These are phyloP conservation scores for Atta colombica DNA, from an alignment of 1,140 invertebrate genomes.

Conservation along the genomic window DNA sequence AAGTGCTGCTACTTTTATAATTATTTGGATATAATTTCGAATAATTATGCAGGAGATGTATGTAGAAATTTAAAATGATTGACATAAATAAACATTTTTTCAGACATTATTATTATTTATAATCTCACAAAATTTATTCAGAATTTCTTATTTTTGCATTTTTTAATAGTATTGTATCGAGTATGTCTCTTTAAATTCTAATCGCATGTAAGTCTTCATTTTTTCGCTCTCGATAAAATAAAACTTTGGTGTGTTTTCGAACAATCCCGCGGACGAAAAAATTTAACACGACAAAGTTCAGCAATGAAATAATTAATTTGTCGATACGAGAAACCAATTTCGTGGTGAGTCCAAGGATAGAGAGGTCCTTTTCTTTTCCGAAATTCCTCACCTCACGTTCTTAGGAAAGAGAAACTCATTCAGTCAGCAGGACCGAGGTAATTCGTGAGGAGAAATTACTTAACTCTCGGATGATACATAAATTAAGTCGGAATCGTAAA, in stretches of 20 bases:
- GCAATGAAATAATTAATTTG: conserved; percentile 26
- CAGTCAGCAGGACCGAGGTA: conserved; percentile 79
- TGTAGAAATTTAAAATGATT: neutral
- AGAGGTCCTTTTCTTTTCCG: neutral
- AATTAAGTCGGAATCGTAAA: conserved; percentile 87
- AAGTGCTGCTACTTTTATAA: too few relatives aligned
- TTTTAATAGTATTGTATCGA: neutral
- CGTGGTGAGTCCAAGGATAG: neutral
- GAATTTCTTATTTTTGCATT: neutral
- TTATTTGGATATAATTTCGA: neutral
- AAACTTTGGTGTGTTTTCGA: neutral
- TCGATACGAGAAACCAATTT: conserved; percentile 16
- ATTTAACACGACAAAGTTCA: neutral
- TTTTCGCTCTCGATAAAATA: neutral
- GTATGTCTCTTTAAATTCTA: neutral
- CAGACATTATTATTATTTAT: neutral
- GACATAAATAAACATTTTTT: neutral
- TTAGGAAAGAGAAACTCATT: conserved; percentile 70
- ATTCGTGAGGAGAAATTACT: conserved; percentile 87
- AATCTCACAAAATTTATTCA: conserved; percentile 3
- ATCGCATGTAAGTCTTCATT: neutral
- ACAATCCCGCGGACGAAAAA: neutral
- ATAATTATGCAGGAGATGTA: neutral
- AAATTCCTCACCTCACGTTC: conserved; percentile 6
- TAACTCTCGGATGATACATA: conserved; percentile 88